Evolutionary conservation across 2,113 vertebrate genomes (phyloP), one percentile per base, ranked within the genome.

Genomic region (Danionella cerebrum): DNA sequence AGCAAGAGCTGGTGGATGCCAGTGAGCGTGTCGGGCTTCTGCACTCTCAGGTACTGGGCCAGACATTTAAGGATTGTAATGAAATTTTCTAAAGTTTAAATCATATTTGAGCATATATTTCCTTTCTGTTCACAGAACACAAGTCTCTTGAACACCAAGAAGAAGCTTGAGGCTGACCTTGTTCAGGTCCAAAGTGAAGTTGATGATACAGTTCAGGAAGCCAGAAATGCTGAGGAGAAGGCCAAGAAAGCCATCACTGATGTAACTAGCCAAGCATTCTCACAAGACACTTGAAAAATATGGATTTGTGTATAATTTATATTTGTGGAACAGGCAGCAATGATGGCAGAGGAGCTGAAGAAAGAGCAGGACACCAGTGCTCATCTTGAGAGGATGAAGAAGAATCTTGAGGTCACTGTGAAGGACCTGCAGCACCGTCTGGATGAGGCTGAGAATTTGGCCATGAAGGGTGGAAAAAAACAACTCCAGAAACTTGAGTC

Each of bases 311-410:
- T n/a, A n/a, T n/a, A 2, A 9, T 25, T 2, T 41, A 0, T 14
- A 18, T 41, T 47, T 4, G 8, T 51, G 11, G 7, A 50, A 25
- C 29, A 88, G 86, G 91, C 90, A 81, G 90, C 90, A 63, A 92
- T 92, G 88, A 90, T 92, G 87, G 89, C 88, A 33, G 91, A 96
- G 62, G 91, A 93, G 83, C 79, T 95, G 63, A 93, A 95, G 85
- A 94, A 93, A 67, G 91, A 95, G 75, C 90, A 93, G 82, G 91
- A 93, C 65, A 91, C 90, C 55, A 94, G 86, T 51, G 75, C 89
- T 84, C 93, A 96, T 74, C 84, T 95, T 84, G 94, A 96, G 85
- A 80, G 93, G 42, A 96, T 96, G 94, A 97, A 93, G 89, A 97
- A 95, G 89, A 96, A 96, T 89, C 85, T 92, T 88, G 94, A 96